Evolutionary conservation across 1,140 invertebrate species (phyloP).

Genomic region (Acromyrmex charruanus): DNA sequence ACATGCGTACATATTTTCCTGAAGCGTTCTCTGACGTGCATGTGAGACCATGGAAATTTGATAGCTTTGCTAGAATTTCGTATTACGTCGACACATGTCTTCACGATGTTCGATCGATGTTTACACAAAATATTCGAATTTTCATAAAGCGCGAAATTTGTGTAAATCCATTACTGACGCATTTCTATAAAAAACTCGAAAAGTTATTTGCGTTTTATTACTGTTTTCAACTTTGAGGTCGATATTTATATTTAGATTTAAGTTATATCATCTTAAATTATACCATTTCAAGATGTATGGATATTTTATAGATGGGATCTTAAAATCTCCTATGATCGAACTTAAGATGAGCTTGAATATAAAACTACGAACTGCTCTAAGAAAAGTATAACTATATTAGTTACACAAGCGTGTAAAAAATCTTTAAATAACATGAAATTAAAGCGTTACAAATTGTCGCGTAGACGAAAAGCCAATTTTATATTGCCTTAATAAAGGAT

Average conservation of each 20-base stretch:
- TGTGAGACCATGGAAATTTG: conserved; percentile 30
- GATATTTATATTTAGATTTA: too few species aligned
- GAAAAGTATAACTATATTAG: background rate
- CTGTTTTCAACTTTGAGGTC: too few species aligned
- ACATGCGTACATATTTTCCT: conserved; percentile 26
- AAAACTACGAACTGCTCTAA: too few species aligned
- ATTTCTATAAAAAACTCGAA: background rate
- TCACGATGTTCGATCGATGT: background rate
- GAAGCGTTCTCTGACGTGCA: background rate
- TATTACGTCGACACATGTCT: background rate
- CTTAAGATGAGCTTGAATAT: too few species aligned
- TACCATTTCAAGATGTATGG: too few species aligned
- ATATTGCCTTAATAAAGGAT: too few species aligned
- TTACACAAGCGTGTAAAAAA: background rate
- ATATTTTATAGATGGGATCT: background rate
- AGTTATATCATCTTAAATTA: too few species aligned
- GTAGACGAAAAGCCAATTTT: background rate
- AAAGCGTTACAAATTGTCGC: background rate
- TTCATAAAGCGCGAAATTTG: background rate
- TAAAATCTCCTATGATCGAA: too few species aligned
- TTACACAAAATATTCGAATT: background rate
- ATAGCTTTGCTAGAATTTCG: background rate
- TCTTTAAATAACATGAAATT: background rate
- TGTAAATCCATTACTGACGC: background rate
- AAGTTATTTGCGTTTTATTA: background rate